Evolutionary conservation across 2,797 vertebrate genomes (phyloP), one percentile per base, ranked within the genome.

Genomic region (Catostomus latipinnis): DNA sequence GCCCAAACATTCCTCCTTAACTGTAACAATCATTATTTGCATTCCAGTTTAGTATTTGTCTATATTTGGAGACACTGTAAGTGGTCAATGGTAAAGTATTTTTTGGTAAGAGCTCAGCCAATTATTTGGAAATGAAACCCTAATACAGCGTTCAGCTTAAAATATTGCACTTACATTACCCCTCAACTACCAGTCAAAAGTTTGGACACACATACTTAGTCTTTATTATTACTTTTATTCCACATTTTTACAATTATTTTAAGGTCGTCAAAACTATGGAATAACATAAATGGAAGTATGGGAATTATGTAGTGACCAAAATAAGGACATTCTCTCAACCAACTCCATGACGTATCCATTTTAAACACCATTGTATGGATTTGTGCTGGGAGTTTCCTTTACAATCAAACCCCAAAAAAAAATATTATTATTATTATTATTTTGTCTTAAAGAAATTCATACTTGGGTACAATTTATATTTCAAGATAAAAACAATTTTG

Each of bases 41-140:
- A 68, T 82, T 74, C 53, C 53, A 8, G 52, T 60, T 68, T 54
- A n/a, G 71, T 13, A 7, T 52, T 16, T 11, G 9, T 74, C 81
- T 74, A 63, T 74, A 68, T 77, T 77, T 57, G 60, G 75, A 43
- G 43, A 16, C 65, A 62, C 49, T 12, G 43, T 80, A 22, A 67
- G 66, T 12, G 57, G 63, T 56, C 10, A 12, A 18, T n/a, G 43
- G 76, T 71, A 65, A n/a, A 68, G 61, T 65, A 45, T 58, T 66
- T 8, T 22, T 68, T 54, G 57, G 71, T 80, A 62, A 84, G 50
- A 79, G 81, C 72, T 63, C 52, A 16, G 12, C 6, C 57, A 72
- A 75, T 77, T 71, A 80, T 80, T 82, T 76, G 82, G 71, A 79
- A 75, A 49, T 81, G 56, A 71, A 65, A 67, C 58, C 74, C 74